These are phyloP conservation scores for Stegastes partitus DNA, from an alignment of 2,113 vertebrate genomes.

Conservation along the genomic window DNA sequence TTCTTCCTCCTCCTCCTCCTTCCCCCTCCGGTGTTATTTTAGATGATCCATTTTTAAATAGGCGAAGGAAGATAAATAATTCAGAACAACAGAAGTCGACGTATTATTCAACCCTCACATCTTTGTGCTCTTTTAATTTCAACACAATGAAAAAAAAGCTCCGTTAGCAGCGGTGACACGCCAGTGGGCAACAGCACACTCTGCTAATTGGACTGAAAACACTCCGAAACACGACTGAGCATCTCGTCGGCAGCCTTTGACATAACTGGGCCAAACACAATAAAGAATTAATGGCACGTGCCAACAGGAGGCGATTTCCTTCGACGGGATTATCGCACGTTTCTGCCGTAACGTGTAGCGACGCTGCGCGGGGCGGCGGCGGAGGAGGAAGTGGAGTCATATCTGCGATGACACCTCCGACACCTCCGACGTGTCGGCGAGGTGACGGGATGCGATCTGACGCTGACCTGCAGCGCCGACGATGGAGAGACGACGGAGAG, in stretches of 20 bases:
- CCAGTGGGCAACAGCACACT: constrained; percentile 15
- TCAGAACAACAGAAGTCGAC: constrained; percentile 3
- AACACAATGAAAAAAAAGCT: constrained; percentile 29
- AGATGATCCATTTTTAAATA: constrained; percentile 50
- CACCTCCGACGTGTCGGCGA: constrained; percentile 42
- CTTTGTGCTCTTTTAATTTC: constrained; percentile 24
- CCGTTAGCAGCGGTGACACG: constrained; percentile 19
- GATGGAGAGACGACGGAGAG: too few relatives aligned
- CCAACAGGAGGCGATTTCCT: constrained; percentile 45
- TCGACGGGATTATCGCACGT: not conserved
- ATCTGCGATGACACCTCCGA: constrained; percentile 24
- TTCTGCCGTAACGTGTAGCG: constrained; percentile 18
- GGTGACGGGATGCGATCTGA: constrained; percentile 42
- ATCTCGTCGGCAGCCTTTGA: constrained; percentile 53
- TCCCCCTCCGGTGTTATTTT: too few relatives aligned
- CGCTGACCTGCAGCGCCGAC: not conserved
- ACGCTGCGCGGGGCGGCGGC: constrained; percentile 1
- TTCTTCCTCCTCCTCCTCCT: too few relatives aligned
- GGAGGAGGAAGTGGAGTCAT: constrained; percentile 5
- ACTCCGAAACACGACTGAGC: constrained; percentile 47
- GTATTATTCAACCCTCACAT: constrained; percentile 5
- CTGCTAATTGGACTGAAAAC: constrained; percentile 50
- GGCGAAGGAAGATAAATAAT: constrained; percentile 42
- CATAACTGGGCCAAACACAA: constrained; percentile 66
- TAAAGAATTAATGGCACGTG: constrained; percentile 67